phyloP scores from a whole-genome alignment of 1,140 invertebrate genomes.

The Drosophila nigrodunni region DNA sequence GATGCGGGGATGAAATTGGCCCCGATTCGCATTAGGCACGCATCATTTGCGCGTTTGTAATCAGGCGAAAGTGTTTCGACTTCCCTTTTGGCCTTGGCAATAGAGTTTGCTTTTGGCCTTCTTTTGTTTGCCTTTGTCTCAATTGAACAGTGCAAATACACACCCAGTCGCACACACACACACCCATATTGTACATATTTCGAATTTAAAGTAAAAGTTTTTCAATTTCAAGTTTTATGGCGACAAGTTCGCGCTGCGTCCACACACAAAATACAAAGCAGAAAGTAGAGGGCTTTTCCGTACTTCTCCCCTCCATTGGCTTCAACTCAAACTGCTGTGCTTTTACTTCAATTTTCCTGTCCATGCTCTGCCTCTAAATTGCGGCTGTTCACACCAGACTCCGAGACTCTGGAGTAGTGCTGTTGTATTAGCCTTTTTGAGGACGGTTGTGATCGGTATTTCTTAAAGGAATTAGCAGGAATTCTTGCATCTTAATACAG shows the following conservation, averaged over 20 bases:
- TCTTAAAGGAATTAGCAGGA: no score
- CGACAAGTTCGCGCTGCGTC: slow-evolving; percentile 60
- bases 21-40: slow-evolving; percentile 73
- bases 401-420: neutral
- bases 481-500: no score
- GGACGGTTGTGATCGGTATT: no score
- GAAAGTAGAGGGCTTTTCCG: neutral
- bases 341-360: neutral
- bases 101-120: slow-evolving; percentile 13
- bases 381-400: slow-evolving; percentile 38
- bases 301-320: neutral
- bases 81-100: slow-evolving; percentile 41
- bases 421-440: no score
- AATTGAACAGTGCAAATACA: slow-evolving; percentile 45
- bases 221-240: slow-evolving; percentile 82
- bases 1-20: slow-evolving; percentile 23
- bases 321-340: neutral
- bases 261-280: slow-evolving; percentile 13
- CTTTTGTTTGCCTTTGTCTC: slow-evolving; percentile 56
- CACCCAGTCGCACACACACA: slow-evolving; percentile 24
- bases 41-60: slow-evolving; percentile 82
- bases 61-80: slow-evolving; percentile 80
- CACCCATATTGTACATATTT: slow-evolving; percentile 49
- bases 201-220: slow-evolving; percentile 78
- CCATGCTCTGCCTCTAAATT: slow-evolving; percentile 19